A percentile compares a stretch with the other conserved stretches of the same genome.
These are phyloP conservation scores for Catamblyrhynchus diadema DNA, from an alignment of 2,797 vertebrate species.

Conservation along the genomic window DNA sequence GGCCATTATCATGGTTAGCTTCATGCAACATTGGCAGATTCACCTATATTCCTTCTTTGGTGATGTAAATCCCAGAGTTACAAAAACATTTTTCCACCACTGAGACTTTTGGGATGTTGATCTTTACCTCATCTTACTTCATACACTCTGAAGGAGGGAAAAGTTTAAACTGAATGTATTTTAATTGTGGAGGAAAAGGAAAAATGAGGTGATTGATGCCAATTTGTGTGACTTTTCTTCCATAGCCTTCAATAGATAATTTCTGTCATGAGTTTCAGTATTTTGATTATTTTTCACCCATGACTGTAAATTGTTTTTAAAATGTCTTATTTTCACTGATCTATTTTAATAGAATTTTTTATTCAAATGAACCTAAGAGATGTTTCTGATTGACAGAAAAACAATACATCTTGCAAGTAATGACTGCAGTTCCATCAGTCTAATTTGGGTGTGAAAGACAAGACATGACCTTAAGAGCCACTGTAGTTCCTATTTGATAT, in stretches of 20 bases:
- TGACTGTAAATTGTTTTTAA: background rate
- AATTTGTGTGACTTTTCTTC: background rate
- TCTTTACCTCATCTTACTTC: background rate
- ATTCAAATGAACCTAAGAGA: background rate
- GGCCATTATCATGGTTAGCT: background rate
- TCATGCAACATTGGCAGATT: rapidly evolving
- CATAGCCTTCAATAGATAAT: background rate
- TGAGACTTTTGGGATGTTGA: background rate
- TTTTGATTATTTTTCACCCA: background rate
- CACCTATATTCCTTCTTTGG: background rate
- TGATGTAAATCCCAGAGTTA: background rate
- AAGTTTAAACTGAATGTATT: background rate
- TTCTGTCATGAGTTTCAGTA: background rate
- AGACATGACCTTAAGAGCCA: background rate
- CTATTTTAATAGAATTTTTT: background rate
- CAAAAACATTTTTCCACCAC: background rate
- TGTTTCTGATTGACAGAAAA: background rate
- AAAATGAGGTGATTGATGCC: background rate
- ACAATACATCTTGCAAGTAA: background rate
- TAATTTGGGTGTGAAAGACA: background rate
- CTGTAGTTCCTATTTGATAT: background rate
- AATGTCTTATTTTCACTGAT: background rate
- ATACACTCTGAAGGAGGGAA: background rate
- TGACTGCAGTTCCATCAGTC: background rate
- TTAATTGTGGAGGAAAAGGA: background rate